Base-by-base conservation (phyloP, 2,888 invertebrate genomes). In the Oxyteleia sp. region DNA sequence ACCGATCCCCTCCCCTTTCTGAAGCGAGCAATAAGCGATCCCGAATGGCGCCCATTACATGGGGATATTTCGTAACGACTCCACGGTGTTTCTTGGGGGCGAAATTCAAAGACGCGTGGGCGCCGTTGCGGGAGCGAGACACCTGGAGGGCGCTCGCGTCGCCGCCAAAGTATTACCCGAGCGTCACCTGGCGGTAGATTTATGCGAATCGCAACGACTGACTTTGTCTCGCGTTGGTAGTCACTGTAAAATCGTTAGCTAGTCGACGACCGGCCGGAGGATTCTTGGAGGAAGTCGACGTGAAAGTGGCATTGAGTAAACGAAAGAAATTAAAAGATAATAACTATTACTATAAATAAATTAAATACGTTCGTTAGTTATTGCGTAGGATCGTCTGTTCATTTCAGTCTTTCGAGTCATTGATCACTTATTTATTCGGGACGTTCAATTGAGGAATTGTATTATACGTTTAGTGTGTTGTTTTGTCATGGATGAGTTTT, bases 121-220 rank as follows among this genome's bases (percentile, higher is more conserved):
- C n/a, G n/a, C n/a, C n/a, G n/a, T n/a, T n/a, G n/a, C n/a, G n/a
- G n/a, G n/a, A n/a, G n/a, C n/a, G n/a, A n/a, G n/a, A n/a, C n/a
- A n/a, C n/a, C n/a, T n/a, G n/a, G n/a, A n/a, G n/a, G n/a, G n/a
- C 97, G 97, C 89, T 99, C 57, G 72, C 49, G 26, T 20, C 47
- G 55, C 55, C 71, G 57, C 64, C 64, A 47, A 69, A 79, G 71
- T 71, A 71, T 76, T 72, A 64, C 23, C 64, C 45, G 66, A 68
- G 18, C 76, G 76, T 61, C 68, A 26, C 26, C 26, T 26, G 26
- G 26, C 26, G 26, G 26, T 26, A 26, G 26, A 26, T 4, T 26
- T 26, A 26, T 26, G 7, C 26, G 7, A 26, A 26, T 3, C 26
- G 7, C 26, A 26, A 26, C 26, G 26, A 26, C 26, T 26, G 26